A percentile compares a stretch with the other conserved stretches of the same genome.
phyloP scores from a whole-genome alignment of 2,113 vertebrate genomes.

The Tinamus guttatus region DNA sequence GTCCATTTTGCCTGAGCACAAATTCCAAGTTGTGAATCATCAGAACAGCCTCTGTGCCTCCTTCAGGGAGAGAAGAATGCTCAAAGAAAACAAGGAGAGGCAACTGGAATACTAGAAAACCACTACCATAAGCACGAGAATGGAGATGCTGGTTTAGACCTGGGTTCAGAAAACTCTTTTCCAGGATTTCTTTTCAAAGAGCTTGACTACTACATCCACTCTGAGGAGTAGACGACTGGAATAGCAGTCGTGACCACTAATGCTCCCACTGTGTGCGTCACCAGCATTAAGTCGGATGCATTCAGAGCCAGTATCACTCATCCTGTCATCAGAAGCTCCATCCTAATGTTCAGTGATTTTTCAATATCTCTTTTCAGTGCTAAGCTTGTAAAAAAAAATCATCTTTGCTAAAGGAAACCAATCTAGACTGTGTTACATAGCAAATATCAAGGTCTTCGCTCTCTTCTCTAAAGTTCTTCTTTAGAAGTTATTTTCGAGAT shows the following conservation, averaged over 20 bases:
- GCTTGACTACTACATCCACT: background rate
- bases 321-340: background rate
- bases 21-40: background rate
- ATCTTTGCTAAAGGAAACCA: background rate
- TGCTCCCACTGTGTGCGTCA: background rate
- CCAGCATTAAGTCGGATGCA: background rate
- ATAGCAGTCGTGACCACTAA: background rate
- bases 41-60: background rate
- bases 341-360: background rate
- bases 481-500: background rate
- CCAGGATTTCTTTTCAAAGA: background rate
- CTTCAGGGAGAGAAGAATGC: background rate
- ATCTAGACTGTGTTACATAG: background rate
- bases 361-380: background rate
- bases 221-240: background rate
- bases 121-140: accelerated
- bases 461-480: background rate
- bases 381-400: accelerated
- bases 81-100: background rate
- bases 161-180: background rate
- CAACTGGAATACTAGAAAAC: background rate
- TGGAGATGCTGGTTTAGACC: background rate
- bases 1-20: background rate
- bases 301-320: background rate
- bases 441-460: background rate